Percentiles rank a stretch among this genome's conserved stretches.
These are phyloP conservation scores for Hyposoter dolosus DNA, from an alignment of 2,888 invertebrate genomes.

Conservation along the genomic window DNA sequence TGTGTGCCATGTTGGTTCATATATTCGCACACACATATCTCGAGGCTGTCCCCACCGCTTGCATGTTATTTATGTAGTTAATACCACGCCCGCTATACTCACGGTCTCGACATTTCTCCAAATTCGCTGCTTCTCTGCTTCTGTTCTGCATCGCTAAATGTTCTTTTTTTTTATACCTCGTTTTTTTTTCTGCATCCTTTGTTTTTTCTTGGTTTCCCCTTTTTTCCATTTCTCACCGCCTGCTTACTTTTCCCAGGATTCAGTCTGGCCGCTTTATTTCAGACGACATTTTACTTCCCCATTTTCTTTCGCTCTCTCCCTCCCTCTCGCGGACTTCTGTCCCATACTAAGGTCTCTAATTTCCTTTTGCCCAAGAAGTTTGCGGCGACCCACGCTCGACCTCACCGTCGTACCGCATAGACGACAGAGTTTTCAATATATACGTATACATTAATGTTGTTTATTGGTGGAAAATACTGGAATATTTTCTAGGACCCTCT, in stretches of 20 bases:
- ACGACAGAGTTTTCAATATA: constrained; percentile 16
- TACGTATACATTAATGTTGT: constrained; percentile 15
- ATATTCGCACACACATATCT: constrained; percentile 26
- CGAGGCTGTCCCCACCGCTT: constrained; percentile 63
- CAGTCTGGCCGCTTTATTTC: constrained; percentile 71
- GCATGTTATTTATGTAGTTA: constrained; percentile 81
- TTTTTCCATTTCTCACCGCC: constrained; percentile 48
- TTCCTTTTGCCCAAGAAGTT: constrained; percentile 74
- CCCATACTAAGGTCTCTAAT: constrained; percentile 74
- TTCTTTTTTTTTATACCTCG: constrained; percentile 28
- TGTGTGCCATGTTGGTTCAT: constrained; percentile 39
- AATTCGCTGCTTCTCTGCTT: constrained; percentile 72
- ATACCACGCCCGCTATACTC: constrained; percentile 79
- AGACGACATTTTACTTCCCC: constrained; percentile 67
- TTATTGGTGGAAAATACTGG: not conserved
- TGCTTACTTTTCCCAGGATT: constrained; percentile 43
- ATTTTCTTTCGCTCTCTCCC: constrained; percentile 40
- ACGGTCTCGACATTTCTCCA: constrained; percentile 74
- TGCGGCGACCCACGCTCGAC: constrained; percentile 62
- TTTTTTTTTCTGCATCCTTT: constrained; percentile 35
- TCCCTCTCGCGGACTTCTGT: constrained; percentile 29
- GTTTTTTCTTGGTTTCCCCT: constrained; percentile 17
- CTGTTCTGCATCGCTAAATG: constrained; percentile 55
- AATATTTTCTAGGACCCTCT: not conserved
- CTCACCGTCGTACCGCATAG: constrained; percentile 59